Evolutionary conservation across 1,140 invertebrate genomes (phyloP).

Genomic region (Cecropterus lyciades): DNA sequence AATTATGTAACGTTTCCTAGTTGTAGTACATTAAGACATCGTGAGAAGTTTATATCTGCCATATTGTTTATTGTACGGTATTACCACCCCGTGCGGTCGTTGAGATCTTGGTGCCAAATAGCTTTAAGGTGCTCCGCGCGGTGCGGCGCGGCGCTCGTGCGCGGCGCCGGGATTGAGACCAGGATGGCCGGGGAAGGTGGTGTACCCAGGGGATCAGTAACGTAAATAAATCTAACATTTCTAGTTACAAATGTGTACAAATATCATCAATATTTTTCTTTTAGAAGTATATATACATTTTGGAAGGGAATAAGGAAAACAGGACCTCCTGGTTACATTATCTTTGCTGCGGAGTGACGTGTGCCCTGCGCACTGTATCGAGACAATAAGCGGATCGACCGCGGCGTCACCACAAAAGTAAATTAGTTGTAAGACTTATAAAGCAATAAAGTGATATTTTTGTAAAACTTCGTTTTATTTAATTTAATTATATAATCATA

Average conservation of each 20-base stretch:
- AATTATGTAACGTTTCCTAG: slow-evolving; percentile 6
- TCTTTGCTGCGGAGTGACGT: slow-evolving; percentile 7
- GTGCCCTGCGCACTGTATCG: slow-evolving; percentile 20
- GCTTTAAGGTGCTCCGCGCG: slow-evolving; percentile 43
- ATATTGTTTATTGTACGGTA: slow-evolving; percentile 23
- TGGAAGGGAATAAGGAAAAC: neutral
- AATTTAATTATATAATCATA: neutral
- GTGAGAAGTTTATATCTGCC: slow-evolving; percentile 13
- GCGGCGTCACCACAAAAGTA: slow-evolving; percentile 14
- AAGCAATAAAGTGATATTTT: slow-evolving; percentile 77
- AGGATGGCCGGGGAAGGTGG: neutral
- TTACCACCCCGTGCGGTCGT: slow-evolving; percentile 27
- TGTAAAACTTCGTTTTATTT: slow-evolving; percentile 49
- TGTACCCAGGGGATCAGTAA: neutral
- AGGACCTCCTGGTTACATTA: neutral
- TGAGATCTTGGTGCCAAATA: slow-evolving; percentile 62
- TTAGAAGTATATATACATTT: neutral
- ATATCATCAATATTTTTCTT: neutral
- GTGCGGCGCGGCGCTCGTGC: too few species aligned
- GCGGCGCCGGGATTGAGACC: too few species aligned
- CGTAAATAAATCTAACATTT: neutral
- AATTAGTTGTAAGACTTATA: slow-evolving; percentile 41
- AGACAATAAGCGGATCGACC: slow-evolving; percentile 49
- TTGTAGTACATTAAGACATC: slow-evolving; percentile 5
- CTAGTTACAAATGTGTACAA: neutral